A percentile compares a stretch with the other conserved stretches of the same genome.
Evolutionary conservation across 2,888 invertebrate genomes (phyloP).

Genomic region (Leptopilina drosophilae): DNA sequence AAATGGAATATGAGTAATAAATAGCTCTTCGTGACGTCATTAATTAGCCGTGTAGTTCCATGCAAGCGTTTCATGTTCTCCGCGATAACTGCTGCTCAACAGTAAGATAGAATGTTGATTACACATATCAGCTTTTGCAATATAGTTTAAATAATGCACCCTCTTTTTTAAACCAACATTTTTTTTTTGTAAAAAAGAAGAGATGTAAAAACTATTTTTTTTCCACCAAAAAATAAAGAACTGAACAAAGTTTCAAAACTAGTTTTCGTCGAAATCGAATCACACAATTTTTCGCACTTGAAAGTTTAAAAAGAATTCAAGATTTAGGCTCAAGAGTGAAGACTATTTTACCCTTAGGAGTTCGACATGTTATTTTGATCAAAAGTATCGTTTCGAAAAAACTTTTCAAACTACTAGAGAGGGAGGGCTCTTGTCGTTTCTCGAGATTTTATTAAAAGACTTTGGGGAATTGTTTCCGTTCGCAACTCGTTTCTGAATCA

Average conservation of each 20-base stretch:
- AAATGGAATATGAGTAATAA: conserved; percentile 1
- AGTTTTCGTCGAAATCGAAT: background rate
- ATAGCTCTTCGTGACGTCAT: conserved; percentile 5
- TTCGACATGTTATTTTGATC: conserved; percentile 8
- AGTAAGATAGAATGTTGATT: conserved; percentile 14
- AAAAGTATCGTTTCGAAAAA: conserved; percentile 7
- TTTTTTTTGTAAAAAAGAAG: too few relatives aligned
- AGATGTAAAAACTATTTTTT: too few relatives aligned
- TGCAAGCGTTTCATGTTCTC: conserved; percentile 15
- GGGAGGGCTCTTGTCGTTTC: background rate
- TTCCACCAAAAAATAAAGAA: background rate
- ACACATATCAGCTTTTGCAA: background rate
- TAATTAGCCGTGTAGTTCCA: conserved; percentile 17
- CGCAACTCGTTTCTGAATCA: conserved; percentile 4
- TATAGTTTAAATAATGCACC: background rate
- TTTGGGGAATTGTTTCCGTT: background rate
- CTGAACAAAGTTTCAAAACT: background rate
- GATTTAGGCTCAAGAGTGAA: background rate
- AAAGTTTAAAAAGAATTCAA: background rate
- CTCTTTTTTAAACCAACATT: too few relatives aligned
- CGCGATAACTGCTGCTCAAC: background rate
- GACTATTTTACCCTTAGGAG: conserved; percentile 5
- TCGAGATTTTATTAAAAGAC: background rate
- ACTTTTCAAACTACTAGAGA: background rate
- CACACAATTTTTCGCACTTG: background rate